Percentiles rank a stretch among this genome's conserved stretches.
Evolutionary conservation across 2,113 vertebrate genomes (phyloP).

Genomic region (Nansenia antarctica): DNA sequence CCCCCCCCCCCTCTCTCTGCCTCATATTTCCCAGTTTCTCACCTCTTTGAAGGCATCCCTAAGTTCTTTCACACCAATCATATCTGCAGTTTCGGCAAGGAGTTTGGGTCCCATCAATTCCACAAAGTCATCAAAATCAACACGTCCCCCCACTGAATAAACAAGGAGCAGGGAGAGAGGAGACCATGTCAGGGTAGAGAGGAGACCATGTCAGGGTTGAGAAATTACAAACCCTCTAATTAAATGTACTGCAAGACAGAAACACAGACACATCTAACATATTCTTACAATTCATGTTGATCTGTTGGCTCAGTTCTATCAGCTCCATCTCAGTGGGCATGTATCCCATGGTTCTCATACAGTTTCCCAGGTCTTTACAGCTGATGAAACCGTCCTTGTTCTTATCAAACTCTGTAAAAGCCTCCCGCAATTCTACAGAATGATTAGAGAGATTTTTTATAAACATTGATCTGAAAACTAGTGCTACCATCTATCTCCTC

Average conservation of each 20-base stretch:
- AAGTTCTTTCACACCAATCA: conserved; percentile 98
- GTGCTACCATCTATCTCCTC: conserved; percentile 93
- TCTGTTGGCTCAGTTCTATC: conserved; percentile 96
- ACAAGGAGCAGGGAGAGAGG: neutral
- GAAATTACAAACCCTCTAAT: neutral
- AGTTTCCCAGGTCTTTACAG: conserved; percentile 97
- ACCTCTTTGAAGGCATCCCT: conserved; percentile 98
- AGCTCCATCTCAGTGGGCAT: conserved; percentile 99
- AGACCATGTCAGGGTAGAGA: neutral
- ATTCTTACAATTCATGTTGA: conserved; percentile 97
- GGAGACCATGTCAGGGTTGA: neutral
- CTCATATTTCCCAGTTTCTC: conserved; percentile 41
- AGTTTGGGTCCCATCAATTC: conserved; percentile 98
- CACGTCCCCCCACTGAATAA: conserved; percentile 90
- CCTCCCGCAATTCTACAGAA: conserved; percentile 89
- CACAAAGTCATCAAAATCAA: conserved; percentile 98
- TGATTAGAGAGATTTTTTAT: neutral
- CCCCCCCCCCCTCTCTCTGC: neutral
- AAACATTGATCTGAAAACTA: neutral
- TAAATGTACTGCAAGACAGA: neutral
- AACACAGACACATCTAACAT: neutral
- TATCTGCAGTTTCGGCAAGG: conserved; percentile 95
- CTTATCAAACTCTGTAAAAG: conserved; percentile 97
- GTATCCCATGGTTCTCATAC: conserved; percentile 99
- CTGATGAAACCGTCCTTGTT: conserved; percentile 98